Conservation (phyloP, 1,140 invertebrate genomes). For the Mycetomoellerius zeteki region DNA sequence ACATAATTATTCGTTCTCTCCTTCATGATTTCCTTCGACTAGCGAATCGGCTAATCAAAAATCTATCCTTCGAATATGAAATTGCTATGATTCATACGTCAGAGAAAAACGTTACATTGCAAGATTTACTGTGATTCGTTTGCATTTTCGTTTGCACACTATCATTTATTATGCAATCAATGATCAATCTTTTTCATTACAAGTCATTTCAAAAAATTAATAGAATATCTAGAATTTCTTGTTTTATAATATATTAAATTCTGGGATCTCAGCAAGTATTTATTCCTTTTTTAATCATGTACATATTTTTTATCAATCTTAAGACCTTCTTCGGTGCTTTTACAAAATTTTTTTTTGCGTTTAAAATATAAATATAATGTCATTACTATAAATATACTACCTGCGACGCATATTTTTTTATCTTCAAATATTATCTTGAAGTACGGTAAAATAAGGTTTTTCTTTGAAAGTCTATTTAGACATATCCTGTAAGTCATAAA, state of each 20-base stretch:
- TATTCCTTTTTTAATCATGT: neutral
- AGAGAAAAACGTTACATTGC: neutral
- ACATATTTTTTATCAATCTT: neutral
- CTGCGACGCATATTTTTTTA: neutral
- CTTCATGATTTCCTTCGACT: constrained; percentile 15
- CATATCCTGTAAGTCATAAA: neutral
- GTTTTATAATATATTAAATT: constrained; percentile 1
- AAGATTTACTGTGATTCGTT: neutral
- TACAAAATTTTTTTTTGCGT: neutral
- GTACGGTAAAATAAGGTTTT: neutral
- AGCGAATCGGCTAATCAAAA: constrained; percentile 31
- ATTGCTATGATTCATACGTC: constrained; percentile 17
- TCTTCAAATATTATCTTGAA: neutral
- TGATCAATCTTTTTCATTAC: neutral
- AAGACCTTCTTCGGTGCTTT: neutral
- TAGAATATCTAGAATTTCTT: neutral
- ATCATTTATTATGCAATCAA: neutral
- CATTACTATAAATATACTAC: neutral
- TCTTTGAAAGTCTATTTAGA: neutral
- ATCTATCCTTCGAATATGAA: constrained; percentile 43
- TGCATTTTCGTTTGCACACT: neutral
- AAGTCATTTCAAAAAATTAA: neutral
- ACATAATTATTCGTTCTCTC: constrained; percentile 28
- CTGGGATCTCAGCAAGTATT: neutral
- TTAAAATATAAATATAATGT: neutral